Evolutionary conservation across 2,113 vertebrate species (phyloP).

Genomic region (Alexandromys fortis): DNA sequence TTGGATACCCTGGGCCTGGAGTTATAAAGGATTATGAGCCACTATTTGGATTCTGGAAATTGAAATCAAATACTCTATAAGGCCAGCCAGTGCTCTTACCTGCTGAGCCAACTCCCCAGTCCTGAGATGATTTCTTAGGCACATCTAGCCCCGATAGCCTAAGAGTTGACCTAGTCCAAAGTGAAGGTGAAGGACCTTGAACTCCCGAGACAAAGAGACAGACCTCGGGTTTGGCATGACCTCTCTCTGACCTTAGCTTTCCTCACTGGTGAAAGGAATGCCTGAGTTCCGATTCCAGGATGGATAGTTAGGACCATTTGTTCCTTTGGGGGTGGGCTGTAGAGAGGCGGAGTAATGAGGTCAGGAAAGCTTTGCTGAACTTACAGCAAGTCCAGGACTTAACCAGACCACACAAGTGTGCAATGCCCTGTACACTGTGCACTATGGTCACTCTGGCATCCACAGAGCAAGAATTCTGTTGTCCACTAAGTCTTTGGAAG

Average conservation of each 20-base stretch:
- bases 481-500: background rate
- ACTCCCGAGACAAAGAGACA: background rate
- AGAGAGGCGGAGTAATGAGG: background rate
- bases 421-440: background rate
- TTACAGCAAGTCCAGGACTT: background rate
- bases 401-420: background rate
- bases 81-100: background rate
- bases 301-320: background rate
- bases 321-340: background rate
- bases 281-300: background rate
- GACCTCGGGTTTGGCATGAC: background rate
- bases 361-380: background rate
- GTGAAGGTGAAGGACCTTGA: constrained; percentile 14
- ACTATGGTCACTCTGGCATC: background rate
- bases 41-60: background rate
- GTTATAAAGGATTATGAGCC: background rate
- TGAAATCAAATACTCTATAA: background rate
- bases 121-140: background rate
- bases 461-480: background rate
- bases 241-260: background rate
- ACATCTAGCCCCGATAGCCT: background rate
- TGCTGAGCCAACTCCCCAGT: background rate
- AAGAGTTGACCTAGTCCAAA: background rate
- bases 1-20: background rate
- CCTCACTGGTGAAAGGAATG: background rate